phyloP scores from a whole-genome alignment of 1,140 invertebrate genomes.

The Heliconius congener region DNA sequence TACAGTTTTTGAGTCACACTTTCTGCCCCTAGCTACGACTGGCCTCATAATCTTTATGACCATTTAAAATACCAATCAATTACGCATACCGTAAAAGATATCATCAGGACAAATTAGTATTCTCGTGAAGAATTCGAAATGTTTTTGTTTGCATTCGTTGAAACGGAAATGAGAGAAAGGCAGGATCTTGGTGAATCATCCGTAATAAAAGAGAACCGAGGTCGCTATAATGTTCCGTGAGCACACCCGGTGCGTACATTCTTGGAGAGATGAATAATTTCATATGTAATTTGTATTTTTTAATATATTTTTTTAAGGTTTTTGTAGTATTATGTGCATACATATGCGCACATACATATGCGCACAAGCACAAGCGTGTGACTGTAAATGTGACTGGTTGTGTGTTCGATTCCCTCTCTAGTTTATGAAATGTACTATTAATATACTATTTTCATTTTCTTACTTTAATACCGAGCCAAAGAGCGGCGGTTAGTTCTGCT shows the following conservation, averaged over 20 bases:
- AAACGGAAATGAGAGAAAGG: constrained; percentile 32
- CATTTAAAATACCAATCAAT: constrained; percentile 18
- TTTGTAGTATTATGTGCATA: too few species aligned
- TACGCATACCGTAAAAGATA: constrained; percentile 5
- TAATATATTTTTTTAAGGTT: too few species aligned
- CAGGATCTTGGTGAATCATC: constrained; percentile 28
- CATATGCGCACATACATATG: too few species aligned
- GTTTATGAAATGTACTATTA: too few species aligned
- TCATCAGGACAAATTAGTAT: constrained; percentile 16
- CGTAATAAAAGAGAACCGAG: constrained; percentile 23
- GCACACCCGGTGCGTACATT: constrained; percentile 10
- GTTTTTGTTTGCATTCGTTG: constrained; percentile 27
- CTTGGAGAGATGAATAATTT: constrained; percentile 31
- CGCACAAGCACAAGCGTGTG: too few species aligned
- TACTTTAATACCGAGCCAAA: too few species aligned
- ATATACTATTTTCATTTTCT: too few species aligned
- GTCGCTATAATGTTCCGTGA: constrained; percentile 6
- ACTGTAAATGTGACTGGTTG: too few species aligned
- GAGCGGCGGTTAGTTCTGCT: too few species aligned
- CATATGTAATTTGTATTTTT: not conserved
- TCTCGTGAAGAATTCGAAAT: constrained; percentile 20
- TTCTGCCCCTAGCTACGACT: too few species aligned
- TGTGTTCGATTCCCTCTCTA: too few species aligned
- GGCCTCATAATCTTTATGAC: not conserved
- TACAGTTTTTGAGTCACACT: too few species aligned